Conservation (phyloP, 1,140 invertebrate genomes). For the Meloidogyne floridensis region DNA sequence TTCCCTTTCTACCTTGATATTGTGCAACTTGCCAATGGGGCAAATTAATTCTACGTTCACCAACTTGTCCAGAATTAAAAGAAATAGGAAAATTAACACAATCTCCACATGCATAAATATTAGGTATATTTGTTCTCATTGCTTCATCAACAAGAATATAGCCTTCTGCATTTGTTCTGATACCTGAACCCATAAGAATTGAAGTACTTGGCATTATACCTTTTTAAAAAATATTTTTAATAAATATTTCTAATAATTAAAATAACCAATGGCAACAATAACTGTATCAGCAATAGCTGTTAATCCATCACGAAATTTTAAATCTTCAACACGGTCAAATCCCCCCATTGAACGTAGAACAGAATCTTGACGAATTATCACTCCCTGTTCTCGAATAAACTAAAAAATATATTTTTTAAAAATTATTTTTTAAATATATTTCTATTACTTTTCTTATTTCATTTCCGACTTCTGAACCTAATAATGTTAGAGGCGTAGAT, state of each 20-base stretch:
- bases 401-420: neutral
- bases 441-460: constrained; percentile 21
- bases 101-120: constrained; percentile 24
- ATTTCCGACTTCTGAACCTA: constrained; percentile 14
- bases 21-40: constrained; percentile 27
- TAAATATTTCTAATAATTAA: neutral
- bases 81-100: constrained; percentile 13
- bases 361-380: constrained; percentile 19
- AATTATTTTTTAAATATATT: neutral
- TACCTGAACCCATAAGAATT: constrained; percentile 5
- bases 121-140: constrained; percentile 24
- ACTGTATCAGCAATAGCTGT: constrained; percentile 22
- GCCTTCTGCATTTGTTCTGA: constrained; percentile 15
- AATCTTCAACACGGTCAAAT: constrained; percentile 19
- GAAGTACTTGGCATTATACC: constrained; percentile 15
- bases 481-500: constrained; percentile 17
- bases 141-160: constrained; percentile 12
- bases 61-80: neutral
- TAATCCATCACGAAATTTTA: constrained; percentile 20
- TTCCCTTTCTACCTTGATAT: constrained; percentile 14
- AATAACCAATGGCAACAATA: constrained; percentile 20
- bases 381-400: constrained; percentile 21
- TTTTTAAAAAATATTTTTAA: neutral
- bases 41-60: constrained; percentile 15
- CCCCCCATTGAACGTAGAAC: constrained; percentile 20